Evolutionary conservation across 1,140 invertebrate species (phyloP).

Genomic region (Drosophila paulistorum): DNA sequence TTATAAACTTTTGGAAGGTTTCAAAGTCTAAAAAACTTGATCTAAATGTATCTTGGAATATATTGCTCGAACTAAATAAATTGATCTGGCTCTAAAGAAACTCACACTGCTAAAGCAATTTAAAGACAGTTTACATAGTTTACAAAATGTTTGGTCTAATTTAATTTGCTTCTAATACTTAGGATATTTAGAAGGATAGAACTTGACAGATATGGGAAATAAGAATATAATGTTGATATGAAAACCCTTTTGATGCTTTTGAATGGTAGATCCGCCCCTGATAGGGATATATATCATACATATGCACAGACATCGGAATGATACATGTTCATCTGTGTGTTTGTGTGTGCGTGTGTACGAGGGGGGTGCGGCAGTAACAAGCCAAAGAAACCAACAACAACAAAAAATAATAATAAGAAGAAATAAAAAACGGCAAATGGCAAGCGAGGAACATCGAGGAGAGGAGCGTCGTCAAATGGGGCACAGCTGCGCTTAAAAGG

Average conservation of each 20-base stretch:
- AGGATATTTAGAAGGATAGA: no score
- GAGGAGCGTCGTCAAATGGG: conserved; percentile 60
- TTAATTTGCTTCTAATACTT: no score
- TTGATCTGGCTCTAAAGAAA: no score
- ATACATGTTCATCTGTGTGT: conserved; percentile 6
- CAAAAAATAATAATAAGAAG: background rate
- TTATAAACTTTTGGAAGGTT: no score
- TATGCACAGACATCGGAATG: conserved; percentile 4
- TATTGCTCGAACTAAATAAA: no score
- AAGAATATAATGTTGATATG: no score
- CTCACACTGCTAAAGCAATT: no score
- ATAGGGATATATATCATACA: conserved; percentile 5
- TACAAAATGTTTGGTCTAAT: no score
- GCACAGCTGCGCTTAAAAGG: conserved; percentile 64
- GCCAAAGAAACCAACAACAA: background rate
- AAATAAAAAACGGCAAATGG: conserved; percentile 27
- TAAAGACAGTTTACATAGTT: no score
- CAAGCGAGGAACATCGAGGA: conserved; percentile 51
- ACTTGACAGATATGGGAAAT: no score
- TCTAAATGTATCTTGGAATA: no score
- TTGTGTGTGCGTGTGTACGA: conserved; percentile 18
- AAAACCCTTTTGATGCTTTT: background rate
- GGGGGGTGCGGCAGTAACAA: conserved; percentile 34
- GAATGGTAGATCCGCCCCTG: background rate
- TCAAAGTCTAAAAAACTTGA: no score